phyloP scores from a whole-genome alignment of 2,797 vertebrate genomes.

The Thamnophis elegans region DNA sequence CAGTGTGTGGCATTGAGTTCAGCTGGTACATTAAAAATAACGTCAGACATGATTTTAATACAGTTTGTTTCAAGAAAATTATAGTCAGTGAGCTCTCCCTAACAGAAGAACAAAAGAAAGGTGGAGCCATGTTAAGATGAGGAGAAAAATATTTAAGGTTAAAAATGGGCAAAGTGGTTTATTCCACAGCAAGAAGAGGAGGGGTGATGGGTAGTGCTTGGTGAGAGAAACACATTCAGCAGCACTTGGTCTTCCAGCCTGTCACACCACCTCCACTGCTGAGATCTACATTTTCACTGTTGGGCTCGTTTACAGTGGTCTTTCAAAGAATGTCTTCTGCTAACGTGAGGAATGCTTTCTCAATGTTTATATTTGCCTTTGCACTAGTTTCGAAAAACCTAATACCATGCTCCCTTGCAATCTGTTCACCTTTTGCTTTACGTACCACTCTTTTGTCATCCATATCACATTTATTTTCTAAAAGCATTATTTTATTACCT shows the following conservation, averaged over 20 bases:
- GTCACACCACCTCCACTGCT: constrained; percentile 92
- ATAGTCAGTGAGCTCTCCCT: constrained; percentile 81
- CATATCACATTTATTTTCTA: constrained; percentile 99
- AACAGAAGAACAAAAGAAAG: constrained; percentile 72
- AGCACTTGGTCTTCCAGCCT: constrained; percentile 99
- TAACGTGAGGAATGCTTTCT: constrained; percentile 99
- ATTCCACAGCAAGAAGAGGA: constrained; percentile 73
- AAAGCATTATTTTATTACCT: constrained; percentile 90
- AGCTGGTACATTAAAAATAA: constrained; percentile 80
- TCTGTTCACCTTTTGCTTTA: constrained; percentile 98
- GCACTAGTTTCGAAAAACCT: constrained; percentile 99
- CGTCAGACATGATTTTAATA: constrained; percentile 82
- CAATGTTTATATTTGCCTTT: constrained; percentile 99
- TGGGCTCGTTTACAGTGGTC: constrained; percentile 99
- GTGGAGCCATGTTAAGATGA: constrained; percentile 70
- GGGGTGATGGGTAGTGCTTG: constrained; percentile 62
- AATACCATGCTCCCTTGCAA: constrained; percentile 95
- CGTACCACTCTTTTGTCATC: constrained; percentile 97
- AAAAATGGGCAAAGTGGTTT: constrained; percentile 81
- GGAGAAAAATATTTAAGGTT: constrained; percentile 71
- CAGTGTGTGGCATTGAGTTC: constrained; percentile 81
- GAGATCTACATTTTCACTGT: constrained; percentile 99
- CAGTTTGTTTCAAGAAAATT: constrained; percentile 79
- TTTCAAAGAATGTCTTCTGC: constrained; percentile 99
- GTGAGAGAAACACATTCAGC: constrained; percentile 78